phyloP scores from a whole-genome alignment of 2,888 invertebrate species.

The Harmothoe impar region DNA sequence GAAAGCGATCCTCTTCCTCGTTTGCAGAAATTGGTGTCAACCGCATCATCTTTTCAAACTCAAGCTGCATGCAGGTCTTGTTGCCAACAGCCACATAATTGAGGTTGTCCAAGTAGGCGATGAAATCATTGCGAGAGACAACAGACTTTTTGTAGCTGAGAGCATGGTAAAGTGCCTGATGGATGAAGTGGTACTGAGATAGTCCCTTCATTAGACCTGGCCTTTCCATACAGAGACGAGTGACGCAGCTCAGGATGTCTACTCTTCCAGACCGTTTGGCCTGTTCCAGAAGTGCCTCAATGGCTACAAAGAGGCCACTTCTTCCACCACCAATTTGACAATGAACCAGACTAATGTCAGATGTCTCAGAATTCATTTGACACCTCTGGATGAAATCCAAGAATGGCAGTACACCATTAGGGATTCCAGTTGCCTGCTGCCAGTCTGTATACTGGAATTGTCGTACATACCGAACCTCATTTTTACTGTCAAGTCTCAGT shows the following conservation, averaged over 20 bases:
- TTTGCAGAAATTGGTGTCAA: neutral
- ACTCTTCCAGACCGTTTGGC: constrained; percentile 65
- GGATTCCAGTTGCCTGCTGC: neutral
- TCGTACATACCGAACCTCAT: constrained; percentile 8
- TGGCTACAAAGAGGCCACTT: constrained; percentile 69
- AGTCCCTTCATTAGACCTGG: constrained; percentile 65
- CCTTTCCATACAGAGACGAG: constrained; percentile 65
- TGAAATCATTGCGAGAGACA: neutral
- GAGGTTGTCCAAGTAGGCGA: constrained; percentile 9
- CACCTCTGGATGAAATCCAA: constrained; percentile 40
- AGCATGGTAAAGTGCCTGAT: constrained; percentile 49
- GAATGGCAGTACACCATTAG: neutral
- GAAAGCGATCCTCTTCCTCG: neutral
- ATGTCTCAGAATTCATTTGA: neutral
- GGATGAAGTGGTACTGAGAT: constrained; percentile 69
- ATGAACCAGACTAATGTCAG: constrained; percentile 66
- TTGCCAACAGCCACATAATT: neutral
- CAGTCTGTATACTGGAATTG: constrained; percentile 59
- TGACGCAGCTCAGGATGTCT: constrained; percentile 64
- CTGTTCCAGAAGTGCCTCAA: constrained; percentile 67
- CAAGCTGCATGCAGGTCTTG: constrained; percentile 10
- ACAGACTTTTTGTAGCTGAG: neutral
- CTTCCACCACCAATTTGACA: constrained; percentile 69
- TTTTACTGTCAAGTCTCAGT: neutral
- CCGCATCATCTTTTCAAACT: constrained; percentile 27